Evolutionary conservation across 2,113 vertebrate species (phyloP).

Genomic region (Rhinopithecus roxellana): DNA sequence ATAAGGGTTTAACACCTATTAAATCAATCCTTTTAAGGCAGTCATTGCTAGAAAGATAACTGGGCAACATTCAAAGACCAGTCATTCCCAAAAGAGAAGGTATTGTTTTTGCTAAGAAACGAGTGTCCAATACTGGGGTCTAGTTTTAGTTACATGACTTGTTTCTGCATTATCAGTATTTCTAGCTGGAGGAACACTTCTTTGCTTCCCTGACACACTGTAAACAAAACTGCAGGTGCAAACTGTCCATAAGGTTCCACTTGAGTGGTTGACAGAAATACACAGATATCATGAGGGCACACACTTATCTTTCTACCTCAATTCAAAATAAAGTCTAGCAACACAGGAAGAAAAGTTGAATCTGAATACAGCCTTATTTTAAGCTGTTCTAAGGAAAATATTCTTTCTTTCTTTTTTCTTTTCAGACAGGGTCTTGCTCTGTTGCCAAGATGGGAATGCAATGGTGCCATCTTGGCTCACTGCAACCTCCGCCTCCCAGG

Average conservation of each 20-base stretch:
- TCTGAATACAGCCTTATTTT: not conserved
- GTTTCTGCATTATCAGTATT: constrained; percentile 39
- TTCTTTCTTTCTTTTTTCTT: not conserved
- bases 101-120: not conserved
- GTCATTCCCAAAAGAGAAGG: not conserved
- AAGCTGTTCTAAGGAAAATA: not conserved
- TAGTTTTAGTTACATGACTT: not conserved
- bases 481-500: too few species aligned
- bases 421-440: too few species aligned
- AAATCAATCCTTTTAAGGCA: not conserved
- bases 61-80: not conserved
- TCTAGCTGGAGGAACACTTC: not conserved
- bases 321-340: constrained; percentile 13
- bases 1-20: not conserved
- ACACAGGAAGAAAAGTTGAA: not conserved
- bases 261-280: not conserved
- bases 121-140: not conserved
- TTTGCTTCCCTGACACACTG: not conserved
- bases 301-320: not conserved
- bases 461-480: too few species aligned
- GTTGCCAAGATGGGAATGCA: too few species aligned
- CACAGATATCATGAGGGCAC: not conserved
- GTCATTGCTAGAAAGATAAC: not conserved
- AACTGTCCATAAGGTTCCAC: not conserved
- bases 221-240: constrained; percentile 34